Conservation (phyloP, 1,140 invertebrate genomes). For the Drosophila lowei region DNA sequence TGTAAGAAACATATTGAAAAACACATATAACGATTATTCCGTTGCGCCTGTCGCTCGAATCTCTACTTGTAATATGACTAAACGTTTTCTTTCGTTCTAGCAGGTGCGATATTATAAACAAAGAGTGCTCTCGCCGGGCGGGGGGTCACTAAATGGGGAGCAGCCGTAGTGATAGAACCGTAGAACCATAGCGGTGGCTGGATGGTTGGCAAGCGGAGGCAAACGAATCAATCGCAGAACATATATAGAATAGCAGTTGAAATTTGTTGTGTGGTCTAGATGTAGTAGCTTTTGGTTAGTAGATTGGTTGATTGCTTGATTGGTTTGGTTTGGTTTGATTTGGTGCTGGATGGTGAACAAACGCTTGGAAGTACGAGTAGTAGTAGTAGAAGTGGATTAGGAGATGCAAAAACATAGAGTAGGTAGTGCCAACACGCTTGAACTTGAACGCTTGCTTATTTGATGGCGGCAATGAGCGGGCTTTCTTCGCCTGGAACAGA, state of each 20-base stretch:
- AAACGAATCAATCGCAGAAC: slow-evolving; percentile 40
- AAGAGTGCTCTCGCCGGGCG: neutral
- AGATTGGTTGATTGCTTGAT: slow-evolving; percentile 40
- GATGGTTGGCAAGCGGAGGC: slow-evolving; percentile 10
- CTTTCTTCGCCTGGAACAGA: slow-evolving; percentile 71
- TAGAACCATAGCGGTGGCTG: neutral
- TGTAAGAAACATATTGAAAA: slow-evolving; percentile 45
- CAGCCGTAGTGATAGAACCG: slow-evolving; percentile 2
- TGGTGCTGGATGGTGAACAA: slow-evolving; percentile 56
- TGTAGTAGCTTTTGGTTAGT: slow-evolving; percentile 57
- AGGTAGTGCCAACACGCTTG: slow-evolving; percentile 64
- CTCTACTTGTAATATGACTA: neutral
- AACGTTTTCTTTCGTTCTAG: neutral
- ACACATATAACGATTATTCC: slow-evolving; percentile 45
- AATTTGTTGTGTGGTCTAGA: slow-evolving; percentile 37
- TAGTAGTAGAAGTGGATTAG: slow-evolving; percentile 61
- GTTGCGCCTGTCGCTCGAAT: slow-evolving; percentile 14
- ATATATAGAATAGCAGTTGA: slow-evolving; percentile 53
- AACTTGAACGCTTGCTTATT: slow-evolving; percentile 64
- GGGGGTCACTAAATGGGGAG: neutral
- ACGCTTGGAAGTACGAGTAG: slow-evolving; percentile 37
- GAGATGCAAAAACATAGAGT: slow-evolving; percentile 61
- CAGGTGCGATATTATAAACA: slow-evolving; percentile 26
- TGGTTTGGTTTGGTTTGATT: slow-evolving; percentile 6
- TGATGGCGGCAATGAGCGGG: slow-evolving; percentile 81